Percentiles rank a stretch among this genome's conserved stretches.
Evolutionary conservation across 2,113 vertebrate species (phyloP).

Genomic region (Delphinapterus leucas): DNA sequence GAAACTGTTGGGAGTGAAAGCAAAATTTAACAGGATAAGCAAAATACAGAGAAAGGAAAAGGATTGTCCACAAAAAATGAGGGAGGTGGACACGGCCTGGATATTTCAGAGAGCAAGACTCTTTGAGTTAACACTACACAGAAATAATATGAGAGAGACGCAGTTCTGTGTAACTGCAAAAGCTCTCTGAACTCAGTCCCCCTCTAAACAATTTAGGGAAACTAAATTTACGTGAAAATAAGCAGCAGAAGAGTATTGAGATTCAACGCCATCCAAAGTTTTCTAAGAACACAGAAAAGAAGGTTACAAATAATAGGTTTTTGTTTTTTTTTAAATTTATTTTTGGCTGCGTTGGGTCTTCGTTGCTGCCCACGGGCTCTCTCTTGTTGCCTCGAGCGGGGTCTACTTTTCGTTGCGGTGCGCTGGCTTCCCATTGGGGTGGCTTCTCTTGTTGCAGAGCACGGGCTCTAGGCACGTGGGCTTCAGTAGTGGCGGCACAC

Average conservation of each 20-base stretch:
- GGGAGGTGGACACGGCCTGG: background rate
- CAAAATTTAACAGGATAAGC: background rate
- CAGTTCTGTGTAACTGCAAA: background rate
- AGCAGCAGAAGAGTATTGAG: background rate
- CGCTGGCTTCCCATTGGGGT: too few relatives aligned
- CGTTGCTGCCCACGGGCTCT: too few relatives aligned
- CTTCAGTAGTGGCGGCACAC: too few relatives aligned
- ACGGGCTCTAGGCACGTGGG: too few relatives aligned
- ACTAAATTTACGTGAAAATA: background rate
- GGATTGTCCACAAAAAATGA: background rate
- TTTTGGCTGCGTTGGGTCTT: too few relatives aligned
- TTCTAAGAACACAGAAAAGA: background rate
- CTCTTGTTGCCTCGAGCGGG: too few relatives aligned
- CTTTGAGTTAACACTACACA: background rate
- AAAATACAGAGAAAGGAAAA: background rate
- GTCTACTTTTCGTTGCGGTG: too few relatives aligned
- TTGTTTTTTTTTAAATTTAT: too few relatives aligned
- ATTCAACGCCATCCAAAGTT: background rate
- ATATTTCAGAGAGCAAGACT: background rate
- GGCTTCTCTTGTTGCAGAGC: too few relatives aligned
- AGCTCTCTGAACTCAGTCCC: background rate
- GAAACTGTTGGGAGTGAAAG: background rate
- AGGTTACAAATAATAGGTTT: background rate
- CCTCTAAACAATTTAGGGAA: conserved; percentile 3
- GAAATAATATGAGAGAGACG: background rate